A percentile compares a stretch with the other conserved stretches of the same genome.
These are phyloP conservation scores for Drosophila prolongata DNA, from an alignment of 2,888 invertebrate species.

Conservation along the genomic window DNA sequence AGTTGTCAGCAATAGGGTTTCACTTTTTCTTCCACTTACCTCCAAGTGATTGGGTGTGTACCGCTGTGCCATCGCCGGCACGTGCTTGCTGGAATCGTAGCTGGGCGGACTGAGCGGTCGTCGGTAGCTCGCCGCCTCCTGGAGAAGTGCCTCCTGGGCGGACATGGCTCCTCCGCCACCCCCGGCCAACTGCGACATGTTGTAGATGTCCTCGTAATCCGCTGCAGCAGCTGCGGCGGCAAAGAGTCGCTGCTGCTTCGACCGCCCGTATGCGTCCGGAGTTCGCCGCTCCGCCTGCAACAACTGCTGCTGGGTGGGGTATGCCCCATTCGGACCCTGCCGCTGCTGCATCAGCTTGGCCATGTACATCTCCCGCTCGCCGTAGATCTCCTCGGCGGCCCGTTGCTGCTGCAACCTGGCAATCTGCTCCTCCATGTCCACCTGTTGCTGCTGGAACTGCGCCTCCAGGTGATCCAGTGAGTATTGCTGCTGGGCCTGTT, in stretches of 20 bases:
- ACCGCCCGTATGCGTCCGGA: conserved; percentile 92
- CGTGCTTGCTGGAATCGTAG: conserved; percentile 84
- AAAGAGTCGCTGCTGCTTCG: conserved; percentile 85
- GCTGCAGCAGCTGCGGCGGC: conserved; percentile 79
- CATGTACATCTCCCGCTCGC: conserved; percentile 83
- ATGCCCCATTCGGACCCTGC: conserved; percentile 67
- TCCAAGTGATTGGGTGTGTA: conserved; percentile 84
- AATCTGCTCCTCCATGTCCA: conserved; percentile 81
- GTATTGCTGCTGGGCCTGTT: conserved; percentile 79
- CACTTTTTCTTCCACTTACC: conserved; percentile 58
- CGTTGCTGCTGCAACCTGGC: conserved; percentile 73
- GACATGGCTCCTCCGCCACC: conserved; percentile 55
- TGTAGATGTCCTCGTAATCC: conserved; percentile 93
- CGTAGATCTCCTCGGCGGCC: conserved; percentile 82
- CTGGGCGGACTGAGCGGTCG: conserved; percentile 87
- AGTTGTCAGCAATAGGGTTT: background rate
- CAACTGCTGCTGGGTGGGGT: conserved; percentile 63
- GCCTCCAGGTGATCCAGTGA: conserved; percentile 78
- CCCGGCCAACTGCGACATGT: conserved; percentile 81
- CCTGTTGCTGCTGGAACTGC: conserved; percentile 81
- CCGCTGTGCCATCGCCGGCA: conserved; percentile 82
- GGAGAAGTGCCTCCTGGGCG: conserved; percentile 79
- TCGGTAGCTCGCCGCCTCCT: conserved; percentile 86
- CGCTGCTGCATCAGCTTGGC: conserved; percentile 82
- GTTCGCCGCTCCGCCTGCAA: conserved; percentile 89